Evolutionary conservation across 1,140 invertebrate genomes (phyloP), one percentile per base, ranked within the genome.

Genomic region (Drosophila cardini): DNA sequence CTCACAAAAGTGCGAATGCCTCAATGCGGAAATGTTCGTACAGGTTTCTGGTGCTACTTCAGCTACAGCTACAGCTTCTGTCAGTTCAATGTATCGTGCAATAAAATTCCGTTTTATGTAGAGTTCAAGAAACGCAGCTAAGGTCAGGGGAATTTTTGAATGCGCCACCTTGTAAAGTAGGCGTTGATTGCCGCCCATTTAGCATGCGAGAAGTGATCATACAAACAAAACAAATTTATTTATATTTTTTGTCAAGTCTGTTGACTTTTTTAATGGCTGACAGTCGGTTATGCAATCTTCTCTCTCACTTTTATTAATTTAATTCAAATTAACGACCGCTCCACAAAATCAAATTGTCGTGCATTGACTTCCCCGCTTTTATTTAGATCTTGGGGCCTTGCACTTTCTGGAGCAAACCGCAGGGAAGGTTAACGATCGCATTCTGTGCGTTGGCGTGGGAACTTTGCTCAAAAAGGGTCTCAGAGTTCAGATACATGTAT

Each of bases 11-110:
- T 11, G 36, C 62, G 57, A 45, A 55, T 63, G 38, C 60, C 67
- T 56, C 67, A 89, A 87, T 87, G 84, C 84, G 84, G 84, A 87
- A 87, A 87, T 89, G 80, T 84, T 80, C 79, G 64, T 58, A 89
- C 84, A 89, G 84, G 84, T 87, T 87, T 78, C 38, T 56, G 57
- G 69, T 8, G 18, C 38, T 36, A 30, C 43, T 56, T 42, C 64
- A 61, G 64, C 84, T 79, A 60, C 43, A 48, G 43, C 43, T 56
- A 46, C 64, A 61, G 64, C 84, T 79, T 63, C 43, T 58, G 70
- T 65, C 84, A 80, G 84, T 87, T 87, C 76, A 87, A 84, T 72
- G 84, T 78, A 84, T 80, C 83, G 69, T 71, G 78, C 78, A 89
- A 89, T 87, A 78, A 82, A 86, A 73, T 72, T 72, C 43, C 42